Percentiles rank a stretch among this genome's conserved stretches.
phyloP scores from a whole-genome alignment of 1,140 invertebrate species.

The Drosophila murphyi region DNA sequence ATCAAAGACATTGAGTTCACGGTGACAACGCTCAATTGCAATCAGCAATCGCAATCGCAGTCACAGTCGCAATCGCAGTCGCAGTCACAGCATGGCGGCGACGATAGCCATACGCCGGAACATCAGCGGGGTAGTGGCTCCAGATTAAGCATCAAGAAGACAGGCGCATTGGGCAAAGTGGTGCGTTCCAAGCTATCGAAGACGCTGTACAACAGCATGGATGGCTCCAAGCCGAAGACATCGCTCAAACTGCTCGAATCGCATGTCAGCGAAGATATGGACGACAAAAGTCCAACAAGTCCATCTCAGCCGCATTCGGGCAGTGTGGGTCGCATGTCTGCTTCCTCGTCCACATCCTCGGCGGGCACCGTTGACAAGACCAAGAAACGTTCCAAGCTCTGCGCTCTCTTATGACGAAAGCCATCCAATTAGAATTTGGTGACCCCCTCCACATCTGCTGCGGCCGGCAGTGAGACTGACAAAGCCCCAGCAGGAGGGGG shows the following conservation, averaged over 20 bases:
- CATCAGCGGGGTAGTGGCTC: slow-evolving; percentile 73
- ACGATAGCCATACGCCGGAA: slow-evolving; percentile 74
- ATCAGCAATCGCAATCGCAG: slow-evolving; percentile 78
- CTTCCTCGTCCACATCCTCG: slow-evolving; percentile 71
- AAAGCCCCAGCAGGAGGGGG: slow-evolving; percentile 66
- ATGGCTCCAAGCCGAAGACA: slow-evolving; percentile 79
- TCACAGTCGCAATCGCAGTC: too few relatives aligned
- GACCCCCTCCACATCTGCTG: slow-evolving; percentile 69
- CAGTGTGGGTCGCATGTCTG: slow-evolving; percentile 71
- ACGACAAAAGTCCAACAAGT: slow-evolving; percentile 82
- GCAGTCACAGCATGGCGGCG: slow-evolving; percentile 51
- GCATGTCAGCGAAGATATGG: slow-evolving; percentile 78
- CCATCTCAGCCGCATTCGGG: slow-evolving; percentile 66
- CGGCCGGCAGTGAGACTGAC: slow-evolving; percentile 67
- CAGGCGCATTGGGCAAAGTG: slow-evolving; percentile 79
- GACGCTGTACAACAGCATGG: slow-evolving; percentile 84
- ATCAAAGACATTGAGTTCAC: slow-evolving; percentile 94
- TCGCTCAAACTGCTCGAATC: slow-evolving; percentile 77
- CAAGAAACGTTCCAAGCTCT: slow-evolving; percentile 84
- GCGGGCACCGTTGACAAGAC: slow-evolving; percentile 75
- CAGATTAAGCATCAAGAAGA: slow-evolving; percentile 80
- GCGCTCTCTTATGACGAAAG: slow-evolving; percentile 84
- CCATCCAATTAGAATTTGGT: slow-evolving; percentile 83
- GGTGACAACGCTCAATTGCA: slow-evolving; percentile 91
- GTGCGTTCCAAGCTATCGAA: slow-evolving; percentile 82